Evolutionary conservation across 1,140 invertebrate species (phyloP).

Genomic region (Papilio polyxenes): DNA sequence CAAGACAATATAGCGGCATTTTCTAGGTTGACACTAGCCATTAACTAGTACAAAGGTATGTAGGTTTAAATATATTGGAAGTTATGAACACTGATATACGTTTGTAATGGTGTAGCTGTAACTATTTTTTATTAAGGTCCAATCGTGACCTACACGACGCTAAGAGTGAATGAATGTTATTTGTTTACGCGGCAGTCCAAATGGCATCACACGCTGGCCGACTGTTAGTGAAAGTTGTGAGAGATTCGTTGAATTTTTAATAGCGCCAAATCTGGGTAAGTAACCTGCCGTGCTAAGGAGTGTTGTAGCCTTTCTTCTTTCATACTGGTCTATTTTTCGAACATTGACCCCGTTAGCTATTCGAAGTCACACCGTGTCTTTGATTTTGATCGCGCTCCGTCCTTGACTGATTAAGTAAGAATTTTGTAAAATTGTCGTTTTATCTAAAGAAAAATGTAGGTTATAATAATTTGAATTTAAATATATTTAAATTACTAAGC

Average conservation of each 20-base stretch:
- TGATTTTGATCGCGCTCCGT: conserved; percentile 37
- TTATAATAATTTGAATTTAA: conserved; percentile 9
- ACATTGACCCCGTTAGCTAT: conserved; percentile 54
- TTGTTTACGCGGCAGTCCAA: conserved; percentile 34
- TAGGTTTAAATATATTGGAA: conserved; percentile 3
- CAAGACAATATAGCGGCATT: not conserved
- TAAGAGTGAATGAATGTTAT: conserved; percentile 37
- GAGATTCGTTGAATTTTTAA: conserved; percentile 75
- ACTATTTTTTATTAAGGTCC: not conserved
- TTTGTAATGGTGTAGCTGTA: not conserved
- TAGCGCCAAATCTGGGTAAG: conserved; percentile 69
- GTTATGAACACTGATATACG: not conserved
- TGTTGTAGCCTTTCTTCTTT: conserved; percentile 67
- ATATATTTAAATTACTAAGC: conserved; percentile 15
- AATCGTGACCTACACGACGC: conserved; percentile 31
- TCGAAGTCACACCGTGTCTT: conserved; percentile 40
- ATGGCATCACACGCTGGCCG: conserved; percentile 41
- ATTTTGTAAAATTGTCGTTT: conserved; percentile 30
- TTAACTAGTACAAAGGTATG: not conserved
- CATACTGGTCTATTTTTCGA: conserved; percentile 61
- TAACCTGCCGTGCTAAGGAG: conserved; percentile 59
- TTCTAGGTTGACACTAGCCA: not conserved
- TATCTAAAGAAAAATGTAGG: conserved; percentile 31
- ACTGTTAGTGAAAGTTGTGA: conserved; percentile 73
- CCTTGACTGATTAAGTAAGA: conserved; percentile 39